Percentiles rank a stretch among this genome's conserved stretches.
phyloP scores from a whole-genome alignment of 2,113 vertebrate species.

The Budorcas taxicolor region DNA sequence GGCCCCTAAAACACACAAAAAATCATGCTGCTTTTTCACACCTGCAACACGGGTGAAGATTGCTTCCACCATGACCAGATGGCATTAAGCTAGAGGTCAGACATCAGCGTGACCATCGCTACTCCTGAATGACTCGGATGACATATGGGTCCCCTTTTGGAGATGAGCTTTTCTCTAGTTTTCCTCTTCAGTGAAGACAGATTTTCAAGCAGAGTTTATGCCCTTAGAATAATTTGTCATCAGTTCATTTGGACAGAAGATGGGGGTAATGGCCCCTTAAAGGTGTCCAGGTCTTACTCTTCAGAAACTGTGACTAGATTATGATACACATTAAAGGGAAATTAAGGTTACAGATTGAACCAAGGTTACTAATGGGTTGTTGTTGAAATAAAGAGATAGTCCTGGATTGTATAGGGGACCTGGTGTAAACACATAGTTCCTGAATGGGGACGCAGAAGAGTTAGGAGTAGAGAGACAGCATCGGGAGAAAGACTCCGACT shows the following conservation, averaged over 20 bases:
- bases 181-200: background rate
- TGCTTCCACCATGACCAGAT: no score
- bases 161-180: background rate
- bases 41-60: background rate
- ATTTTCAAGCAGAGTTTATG: background rate
- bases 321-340: background rate
- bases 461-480: no score
- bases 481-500: fast-evolving
- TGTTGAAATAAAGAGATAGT: background rate
- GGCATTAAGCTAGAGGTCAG: background rate
- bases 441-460: background rate
- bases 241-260: background rate
- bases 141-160: background rate
- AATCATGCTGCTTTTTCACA: background rate
- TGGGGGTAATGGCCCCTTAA: background rate
- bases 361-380: background rate
- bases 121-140: background rate
- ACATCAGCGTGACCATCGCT: no score
- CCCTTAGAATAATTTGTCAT: background rate
- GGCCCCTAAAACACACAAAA: background rate
- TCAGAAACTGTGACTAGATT: background rate
- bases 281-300: background rate
- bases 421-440: background rate
- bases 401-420: background rate
- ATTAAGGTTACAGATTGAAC: background rate